Percentiles rank a stretch among this genome's conserved stretches.
Conservation (phyloP, 2,113 vertebrate genomes). For the Oxygymnocypris stewartii region DNA sequence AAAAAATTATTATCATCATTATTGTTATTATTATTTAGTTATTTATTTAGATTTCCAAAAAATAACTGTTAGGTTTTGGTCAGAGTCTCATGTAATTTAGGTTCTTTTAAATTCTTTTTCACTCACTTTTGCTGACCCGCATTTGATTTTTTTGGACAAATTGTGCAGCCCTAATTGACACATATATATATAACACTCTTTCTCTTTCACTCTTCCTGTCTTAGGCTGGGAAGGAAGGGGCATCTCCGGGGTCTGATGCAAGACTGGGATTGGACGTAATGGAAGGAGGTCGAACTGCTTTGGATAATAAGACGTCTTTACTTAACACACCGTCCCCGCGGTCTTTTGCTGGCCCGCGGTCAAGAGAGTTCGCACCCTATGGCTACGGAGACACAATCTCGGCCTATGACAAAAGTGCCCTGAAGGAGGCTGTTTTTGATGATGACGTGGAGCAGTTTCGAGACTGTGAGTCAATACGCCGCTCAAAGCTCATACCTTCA, state of each 20-base stretch:
- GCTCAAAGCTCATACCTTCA: neutral
- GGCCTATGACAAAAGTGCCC: slow-evolving; percentile 91
- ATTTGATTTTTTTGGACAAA: neutral
- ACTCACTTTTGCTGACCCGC: neutral
- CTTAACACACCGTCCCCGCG: slow-evolving; percentile 95
- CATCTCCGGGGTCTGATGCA: slow-evolving; percentile 68
- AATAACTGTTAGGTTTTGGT: neutral
- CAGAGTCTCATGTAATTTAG: neutral
- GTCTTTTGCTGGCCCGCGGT: slow-evolving; percentile 85
- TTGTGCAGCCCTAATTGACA: neutral
- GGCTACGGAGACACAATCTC: slow-evolving; percentile 89
- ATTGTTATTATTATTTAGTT: neutral
- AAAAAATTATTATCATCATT: neutral
- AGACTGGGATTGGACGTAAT: slow-evolving; percentile 71
- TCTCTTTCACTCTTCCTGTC: neutral
- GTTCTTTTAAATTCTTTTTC: neutral
- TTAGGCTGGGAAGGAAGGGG: slow-evolving; percentile 72
- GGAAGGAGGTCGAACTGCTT: slow-evolving; percentile 89
- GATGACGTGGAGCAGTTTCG: slow-evolving; percentile 97
- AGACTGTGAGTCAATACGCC: slow-evolving; percentile 79
- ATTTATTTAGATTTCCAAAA: neutral
- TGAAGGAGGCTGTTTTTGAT: slow-evolving; percentile 96
- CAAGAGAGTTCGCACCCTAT: slow-evolving; percentile 90
- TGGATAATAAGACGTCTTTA: slow-evolving; percentile 97
- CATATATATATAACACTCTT: slow-evolving; percentile 1